Base-by-base conservation (phyloP, 2,888 invertebrate genomes). In the Campaea margaritaria region DNA sequence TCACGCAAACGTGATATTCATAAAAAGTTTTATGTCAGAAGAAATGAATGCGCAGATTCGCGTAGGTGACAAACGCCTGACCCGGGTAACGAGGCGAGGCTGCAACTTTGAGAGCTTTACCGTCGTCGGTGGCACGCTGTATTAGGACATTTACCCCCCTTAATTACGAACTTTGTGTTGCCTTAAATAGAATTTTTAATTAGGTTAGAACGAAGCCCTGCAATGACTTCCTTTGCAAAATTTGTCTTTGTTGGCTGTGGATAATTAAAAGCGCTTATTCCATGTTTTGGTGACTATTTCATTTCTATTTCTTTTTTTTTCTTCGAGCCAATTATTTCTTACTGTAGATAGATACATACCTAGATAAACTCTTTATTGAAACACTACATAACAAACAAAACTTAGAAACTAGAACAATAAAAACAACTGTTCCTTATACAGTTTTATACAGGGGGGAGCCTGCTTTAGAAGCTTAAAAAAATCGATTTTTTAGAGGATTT, bases 91-190 rank as follows among this genome's bases (percentile, higher is more conserved):
- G 50, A 59, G 54, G 34, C 46, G 50, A 59, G 45, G 34, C 50
- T 52, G 58, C 52, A 38, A 58, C 58, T 57, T 44, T 36, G 46
- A 58, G 42, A n/a, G 36, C 36, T 51, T 46, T 21, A 41, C 14
- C 64, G 69, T 64, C 71, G 69, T 62, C 62, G 65, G 64, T 63
- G 62, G 64, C 64, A 43, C 50, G 36, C 48, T 69, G 59, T 71
- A 73, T 70, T 67, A 65, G 62, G 54, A 65, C 58, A 63, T 68
- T 49, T 68, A 44, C 55, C 58, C 58, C 60, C 63, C 68, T 72
- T 78, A 74, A 79, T 78, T 76, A 76, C 67, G 55, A 66, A 70
- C 72, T 73, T 73, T 69, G 74, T 74, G 68, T 64, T 38, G 62
- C 66, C 66, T 72, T 72, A 66, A 71, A 69, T 72, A 73, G 70